Conservation (phyloP, 1,140 invertebrate species). For the Panagrolaimus sp. region DNA sequence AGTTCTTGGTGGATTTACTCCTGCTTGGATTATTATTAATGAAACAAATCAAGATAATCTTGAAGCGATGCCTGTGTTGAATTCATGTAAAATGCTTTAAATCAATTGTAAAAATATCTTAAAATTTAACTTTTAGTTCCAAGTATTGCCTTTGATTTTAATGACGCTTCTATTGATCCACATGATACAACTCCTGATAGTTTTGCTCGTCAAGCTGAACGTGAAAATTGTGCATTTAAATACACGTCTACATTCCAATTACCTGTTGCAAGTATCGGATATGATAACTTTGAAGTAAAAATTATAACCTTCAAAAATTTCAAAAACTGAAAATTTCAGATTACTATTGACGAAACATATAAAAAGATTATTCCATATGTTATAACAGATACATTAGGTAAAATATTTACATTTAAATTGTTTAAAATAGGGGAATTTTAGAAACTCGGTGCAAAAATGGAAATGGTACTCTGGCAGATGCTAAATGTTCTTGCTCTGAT, state of each 20-base stretch:
- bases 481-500: neutral
- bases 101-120: neutral
- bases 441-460: slow-evolving; percentile 9
- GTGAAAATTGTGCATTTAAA: neutral
- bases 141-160: neutral
- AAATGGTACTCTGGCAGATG: neutral
- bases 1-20: neutral
- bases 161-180: neutral
- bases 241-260: neutral
- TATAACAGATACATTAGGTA: slow-evolving; percentile 1
- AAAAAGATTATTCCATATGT: slow-evolving; percentile 10
- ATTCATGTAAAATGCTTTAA: neutral
- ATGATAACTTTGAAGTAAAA: neutral
- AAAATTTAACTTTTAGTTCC: neutral
- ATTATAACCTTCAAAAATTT: neutral
- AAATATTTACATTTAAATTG: neutral
- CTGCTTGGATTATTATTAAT: neutral
- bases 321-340: neutral
- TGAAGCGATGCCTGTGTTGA: neutral
- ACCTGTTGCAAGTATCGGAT: neutral
- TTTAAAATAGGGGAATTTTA: neutral
- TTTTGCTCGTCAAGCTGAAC: neutral
- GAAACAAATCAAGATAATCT: slow-evolving; percentile 9
- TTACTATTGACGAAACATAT: neutral
- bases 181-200: neutral